Conservation (phyloP, 2,797 vertebrate genomes). For the Notolabrus celidotus region DNA sequence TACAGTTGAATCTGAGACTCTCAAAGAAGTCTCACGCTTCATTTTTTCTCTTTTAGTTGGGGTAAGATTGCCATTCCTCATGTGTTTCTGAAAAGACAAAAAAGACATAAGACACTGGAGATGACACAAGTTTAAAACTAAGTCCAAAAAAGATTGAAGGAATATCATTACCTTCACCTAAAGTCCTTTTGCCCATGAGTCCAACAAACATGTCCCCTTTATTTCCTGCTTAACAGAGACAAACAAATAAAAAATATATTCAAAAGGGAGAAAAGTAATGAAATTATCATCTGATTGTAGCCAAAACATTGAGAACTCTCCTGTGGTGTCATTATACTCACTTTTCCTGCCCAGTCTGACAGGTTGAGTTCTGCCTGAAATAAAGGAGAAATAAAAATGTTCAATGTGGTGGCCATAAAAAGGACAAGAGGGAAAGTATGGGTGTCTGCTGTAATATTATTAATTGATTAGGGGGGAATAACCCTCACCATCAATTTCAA, state of each 20-base stretch:
- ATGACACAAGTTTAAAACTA: background rate
- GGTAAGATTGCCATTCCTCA: slow-evolving; percentile 74
- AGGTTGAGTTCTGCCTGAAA: slow-evolving; percentile 66
- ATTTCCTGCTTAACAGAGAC: slow-evolving; percentile 61
- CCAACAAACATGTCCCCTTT: slow-evolving; percentile 81
- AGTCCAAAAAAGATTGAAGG: background rate
- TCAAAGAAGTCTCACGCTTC: background rate
- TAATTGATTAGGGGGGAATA: background rate
- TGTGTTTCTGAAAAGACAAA: slow-evolving; percentile 67
- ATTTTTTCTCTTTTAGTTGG: slow-evolving; percentile 58
- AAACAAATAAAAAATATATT: background rate
- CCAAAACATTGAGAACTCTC: background rate
- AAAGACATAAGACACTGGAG: background rate
- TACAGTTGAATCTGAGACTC: background rate
- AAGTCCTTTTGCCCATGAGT: slow-evolving; percentile 81
- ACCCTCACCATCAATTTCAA: accelerated
- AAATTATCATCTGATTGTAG: background rate
- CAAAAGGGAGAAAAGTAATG: background rate
- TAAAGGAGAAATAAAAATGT: background rate
- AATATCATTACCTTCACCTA: slow-evolving; percentile 73
- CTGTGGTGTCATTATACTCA: slow-evolving; percentile 56
- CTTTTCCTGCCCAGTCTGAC: slow-evolving; percentile 77
- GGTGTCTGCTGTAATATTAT: background rate
- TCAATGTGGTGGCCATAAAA: background rate
- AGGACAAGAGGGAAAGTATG: background rate